Conservation (phyloP, 2,888 invertebrate species). For the Troilus luridus region DNA sequence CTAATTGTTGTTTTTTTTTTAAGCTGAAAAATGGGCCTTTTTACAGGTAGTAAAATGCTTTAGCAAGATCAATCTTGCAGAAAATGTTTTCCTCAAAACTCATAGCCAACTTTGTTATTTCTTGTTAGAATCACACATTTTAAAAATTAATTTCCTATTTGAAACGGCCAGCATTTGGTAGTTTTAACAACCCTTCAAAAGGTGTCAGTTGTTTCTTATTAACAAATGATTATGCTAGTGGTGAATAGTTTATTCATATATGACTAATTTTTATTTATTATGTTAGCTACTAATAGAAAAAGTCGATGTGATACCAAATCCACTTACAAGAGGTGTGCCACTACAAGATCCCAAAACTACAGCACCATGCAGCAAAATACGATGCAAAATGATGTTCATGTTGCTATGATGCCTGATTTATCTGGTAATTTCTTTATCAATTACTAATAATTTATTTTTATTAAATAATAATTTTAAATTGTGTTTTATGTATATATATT, state of each 20-base stretch:
- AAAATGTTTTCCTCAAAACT: too few relatives aligned
- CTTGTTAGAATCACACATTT: too few relatives aligned
- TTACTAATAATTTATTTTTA: neutral
- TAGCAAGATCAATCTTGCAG: too few relatives aligned
- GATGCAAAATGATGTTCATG: slow-evolving; percentile 76
- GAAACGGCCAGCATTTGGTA: too few relatives aligned
- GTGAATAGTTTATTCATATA: neutral
- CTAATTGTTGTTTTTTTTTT: too few relatives aligned
- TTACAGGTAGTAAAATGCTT: too few relatives aligned
- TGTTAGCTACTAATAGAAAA: slow-evolving; percentile 73
- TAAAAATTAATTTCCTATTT: too few relatives aligned
- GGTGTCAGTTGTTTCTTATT: too few relatives aligned
- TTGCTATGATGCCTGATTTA: slow-evolving; percentile 86
- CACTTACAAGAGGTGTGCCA: slow-evolving; percentile 66
- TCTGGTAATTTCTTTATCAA: slow-evolving; percentile 72
- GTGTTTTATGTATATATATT: neutral
- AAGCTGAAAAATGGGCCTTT: too few relatives aligned
- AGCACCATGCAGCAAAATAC: slow-evolving; percentile 74
- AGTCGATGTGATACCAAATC: slow-evolving; percentile 66
- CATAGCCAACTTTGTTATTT: too few relatives aligned
- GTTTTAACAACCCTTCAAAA: too few relatives aligned
- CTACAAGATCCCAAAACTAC: slow-evolving; percentile 75
- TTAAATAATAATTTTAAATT: neutral
- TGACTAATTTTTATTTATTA: slow-evolving; percentile 41
- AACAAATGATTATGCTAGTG: too few relatives aligned